A percentile compares a stretch with the other conserved stretches of the same genome.
These are phyloP conservation scores for Ormyrus pomaceus DNA, from an alignment of 2,888 invertebrate genomes.

Conservation along the genomic window DNA sequence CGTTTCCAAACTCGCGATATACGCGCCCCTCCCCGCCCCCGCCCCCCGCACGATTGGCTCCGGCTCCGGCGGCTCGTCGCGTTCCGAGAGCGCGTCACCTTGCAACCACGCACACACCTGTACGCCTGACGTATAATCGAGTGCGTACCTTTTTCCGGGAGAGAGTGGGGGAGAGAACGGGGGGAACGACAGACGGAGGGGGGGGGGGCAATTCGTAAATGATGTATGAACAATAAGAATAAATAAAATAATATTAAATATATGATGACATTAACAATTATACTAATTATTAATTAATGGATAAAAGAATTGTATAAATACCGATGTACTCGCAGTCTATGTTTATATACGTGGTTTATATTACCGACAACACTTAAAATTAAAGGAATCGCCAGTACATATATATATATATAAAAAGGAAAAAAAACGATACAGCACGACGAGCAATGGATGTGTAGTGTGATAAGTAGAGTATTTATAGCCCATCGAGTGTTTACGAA, in stretches of 20 bases:
- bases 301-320: constrained; percentile 68
- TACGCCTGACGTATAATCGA: constrained; percentile 21
- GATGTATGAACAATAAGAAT: constrained; percentile 34
- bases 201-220: constrained; percentile 11
- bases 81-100: constrained; percentile 1
- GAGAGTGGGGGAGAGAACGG: background rate
- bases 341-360: constrained; percentile 75
- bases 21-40: no score
- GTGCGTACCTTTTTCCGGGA: constrained; percentile 33
- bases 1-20: no score
- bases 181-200: background rate
- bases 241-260: constrained; percentile 30
- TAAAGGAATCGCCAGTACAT: constrained; percentile 51
- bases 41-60: no score
- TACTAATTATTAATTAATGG: constrained; percentile 47
- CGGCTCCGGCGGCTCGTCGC: no score
- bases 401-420: background rate
- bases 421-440: constrained; percentile 55
- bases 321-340: constrained; percentile 73
- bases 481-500: constrained; percentile 51
- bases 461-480: constrained; percentile 60
- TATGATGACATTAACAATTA: constrained; percentile 24
- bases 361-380: constrained; percentile 65
- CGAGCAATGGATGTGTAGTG: constrained; percentile 65
- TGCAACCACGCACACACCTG: constrained; percentile 45